Evolutionary conservation across 2,888 invertebrate genomes (phyloP).

Genomic region (Andrena bucephala): DNA sequence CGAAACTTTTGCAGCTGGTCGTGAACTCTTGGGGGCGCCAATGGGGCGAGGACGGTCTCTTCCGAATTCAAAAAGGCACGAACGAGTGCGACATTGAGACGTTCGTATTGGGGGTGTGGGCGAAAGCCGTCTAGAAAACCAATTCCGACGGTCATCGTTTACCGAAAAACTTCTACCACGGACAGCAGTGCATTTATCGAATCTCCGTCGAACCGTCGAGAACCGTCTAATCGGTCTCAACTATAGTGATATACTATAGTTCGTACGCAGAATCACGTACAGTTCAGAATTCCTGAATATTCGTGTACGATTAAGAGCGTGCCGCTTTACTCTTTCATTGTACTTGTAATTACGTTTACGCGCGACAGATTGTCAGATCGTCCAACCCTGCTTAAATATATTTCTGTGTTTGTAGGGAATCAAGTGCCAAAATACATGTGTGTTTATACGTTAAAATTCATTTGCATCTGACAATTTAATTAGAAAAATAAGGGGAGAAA

Average conservation of each 20-base stretch:
- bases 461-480: background rate
- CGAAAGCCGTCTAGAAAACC: conserved; percentile 85
- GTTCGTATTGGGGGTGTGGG: conserved; percentile 94
- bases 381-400: background rate
- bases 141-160: background rate
- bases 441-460: conserved; percentile 47
- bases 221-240: background rate
- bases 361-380: background rate
- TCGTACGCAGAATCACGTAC: background rate
- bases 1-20: conserved; percentile 88
- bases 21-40: conserved; percentile 97
- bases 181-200: conserved; percentile 75
- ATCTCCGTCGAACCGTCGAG: conserved; percentile 62
- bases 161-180: background rate
- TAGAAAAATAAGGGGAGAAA: too few species aligned
- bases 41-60: conserved; percentile 97
- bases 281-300: background rate
- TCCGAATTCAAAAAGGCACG: conserved; percentile 93
- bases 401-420: conserved; percentile 12
- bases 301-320: background rate
- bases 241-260: background rate
- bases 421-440: conserved; percentile 46
- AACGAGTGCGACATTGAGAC: conserved; percentile 97
- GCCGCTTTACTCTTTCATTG: background rate
- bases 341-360: background rate